A percentile compares a stretch with the other conserved stretches of the same genome.
Evolutionary conservation across 2,888 invertebrate genomes (phyloP).

Genomic region (Dryomyza anilis): DNA sequence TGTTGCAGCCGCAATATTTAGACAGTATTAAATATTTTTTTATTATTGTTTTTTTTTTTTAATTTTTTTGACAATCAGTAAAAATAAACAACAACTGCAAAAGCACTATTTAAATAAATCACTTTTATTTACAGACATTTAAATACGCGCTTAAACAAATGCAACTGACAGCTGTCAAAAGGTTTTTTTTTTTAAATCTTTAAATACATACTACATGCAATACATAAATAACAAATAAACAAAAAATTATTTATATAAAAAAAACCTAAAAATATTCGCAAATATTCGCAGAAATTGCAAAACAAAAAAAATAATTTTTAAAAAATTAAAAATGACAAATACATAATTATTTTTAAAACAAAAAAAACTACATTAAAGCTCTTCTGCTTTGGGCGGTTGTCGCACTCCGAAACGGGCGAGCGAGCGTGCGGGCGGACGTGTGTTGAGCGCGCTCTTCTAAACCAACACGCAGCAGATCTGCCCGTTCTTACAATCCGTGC

Average conservation of each 20-base stretch:
- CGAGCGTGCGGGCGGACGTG: neutral
- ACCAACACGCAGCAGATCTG: conserved; percentile 56
- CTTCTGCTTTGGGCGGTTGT: neutral
- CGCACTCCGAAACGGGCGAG: neutral
- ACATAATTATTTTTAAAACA: neutral
- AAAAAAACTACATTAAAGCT: conserved; percentile 17
- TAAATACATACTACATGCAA: conserved; percentile 1
- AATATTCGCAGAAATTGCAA: neutral
- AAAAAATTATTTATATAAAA: conserved; percentile 6
- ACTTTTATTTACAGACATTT: conserved; percentile 24
- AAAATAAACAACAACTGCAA: neutral
- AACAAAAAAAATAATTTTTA: neutral
- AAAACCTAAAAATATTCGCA: conserved; percentile 16
- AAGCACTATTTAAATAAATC: conserved; percentile 10
- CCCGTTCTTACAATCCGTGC: conserved; percentile 53
- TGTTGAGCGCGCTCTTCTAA: conserved; percentile 25
- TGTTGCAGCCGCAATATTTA: too few species aligned
- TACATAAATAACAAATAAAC: conserved; percentile 7
- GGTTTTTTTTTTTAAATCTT: too few species aligned
- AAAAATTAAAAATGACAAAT: neutral
- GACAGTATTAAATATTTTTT: too few species aligned
- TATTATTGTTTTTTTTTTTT: too few species aligned
- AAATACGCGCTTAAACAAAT: conserved; percentile 16
- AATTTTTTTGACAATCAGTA: too few species aligned
- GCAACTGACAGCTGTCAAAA: conserved; percentile 21